Base-by-base conservation (phyloP, 2,888 invertebrate species). In the Halocaridina rubra region DNA sequence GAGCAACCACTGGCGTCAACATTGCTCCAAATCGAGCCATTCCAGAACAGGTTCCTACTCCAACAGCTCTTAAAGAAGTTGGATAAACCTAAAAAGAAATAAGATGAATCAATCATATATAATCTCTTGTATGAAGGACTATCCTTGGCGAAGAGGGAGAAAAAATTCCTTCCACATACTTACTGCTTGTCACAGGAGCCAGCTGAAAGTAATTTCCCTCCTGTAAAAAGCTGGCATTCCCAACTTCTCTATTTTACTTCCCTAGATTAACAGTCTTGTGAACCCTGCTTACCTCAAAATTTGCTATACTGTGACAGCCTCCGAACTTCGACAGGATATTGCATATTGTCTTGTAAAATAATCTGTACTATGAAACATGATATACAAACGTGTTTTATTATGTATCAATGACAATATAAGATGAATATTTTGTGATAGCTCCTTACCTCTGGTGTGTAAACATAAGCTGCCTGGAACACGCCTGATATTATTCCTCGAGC, bases 391-490 rank as follows among this genome's bases (percentile, higher is more conserved):
- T n/a, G n/a, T n/a, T n/a, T n/a, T n/a, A n/a, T n/a, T n/a, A n/a
- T n/a, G n/a, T n/a, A n/a, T n/a, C n/a, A n/a, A n/a, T n/a, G n/a
- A n/a, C n/a, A n/a, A n/a, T n/a, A n/a, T n/a, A n/a, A n/a, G n/a
- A n/a, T n/a, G n/a, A n/a, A n/a, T 53, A 53, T 19, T 7, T 7
- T n/a, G 16, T 5, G 19, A 13, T 1, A 1, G 3, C n/a, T 4
- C 71, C 82, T 76, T 89, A 93, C 93, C 93, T 98, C 98, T 7
- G 98, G 97, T 5, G 98, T 98, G 90, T 98, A 98, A 4, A 98
- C 97, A 90, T 98, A 98, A 0, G 97, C 97, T 0, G 97, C 97
- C 93, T 98, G 97, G 91, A 98, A 98, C 1, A 97, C 94, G 0
- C 98, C 98, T 24, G 97, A 97, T 89, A 98, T 97, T 87, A 98